Evolutionary conservation across 2,888 invertebrate species (phyloP).

Genomic region (Ornithoptera priamus): DNA sequence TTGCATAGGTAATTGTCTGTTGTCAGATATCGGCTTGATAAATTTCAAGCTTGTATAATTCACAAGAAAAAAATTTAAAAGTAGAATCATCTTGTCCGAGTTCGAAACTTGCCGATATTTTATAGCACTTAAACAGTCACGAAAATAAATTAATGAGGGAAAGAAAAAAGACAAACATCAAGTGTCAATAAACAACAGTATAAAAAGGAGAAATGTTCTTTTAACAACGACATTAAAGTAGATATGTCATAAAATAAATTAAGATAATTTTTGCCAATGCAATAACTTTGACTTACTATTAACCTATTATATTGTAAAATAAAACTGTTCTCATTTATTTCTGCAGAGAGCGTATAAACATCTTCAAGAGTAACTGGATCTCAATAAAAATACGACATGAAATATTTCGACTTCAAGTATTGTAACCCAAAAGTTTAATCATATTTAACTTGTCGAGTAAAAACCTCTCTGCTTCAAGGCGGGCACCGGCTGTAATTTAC

Average conservation of each 20-base stretch:
- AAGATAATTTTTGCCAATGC: no score
- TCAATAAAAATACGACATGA: conserved; percentile 3
- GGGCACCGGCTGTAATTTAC: conserved; percentile 54
- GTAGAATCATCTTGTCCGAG: neutral
- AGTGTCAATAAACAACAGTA: neutral
- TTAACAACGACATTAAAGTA: neutral
- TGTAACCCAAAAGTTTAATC: conserved; percentile 27
- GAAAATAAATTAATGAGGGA: neutral
- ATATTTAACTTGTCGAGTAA: conserved; percentile 28
- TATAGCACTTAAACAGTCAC: neutral
- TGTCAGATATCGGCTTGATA: conserved; percentile 39
- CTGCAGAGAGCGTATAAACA: neutral
- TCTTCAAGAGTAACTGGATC: conserved; percentile 1
- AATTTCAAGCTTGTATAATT: conserved; percentile 63
- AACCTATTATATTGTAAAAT: neutral
- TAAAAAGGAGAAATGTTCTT: no score
- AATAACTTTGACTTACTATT: no score
- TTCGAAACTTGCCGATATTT: neutral
- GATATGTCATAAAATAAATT: neutral
- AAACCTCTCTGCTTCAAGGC: conserved; percentile 49
- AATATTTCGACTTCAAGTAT: conserved; percentile 9
- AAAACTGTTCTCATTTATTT: neutral
- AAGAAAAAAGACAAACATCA: neutral
- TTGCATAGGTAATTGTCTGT: conserved; percentile 39
- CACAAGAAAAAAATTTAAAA: conserved; percentile 46